Evolutionary conservation across 2,888 invertebrate genomes (phyloP).

Genomic region (Athetis lepigone): DNA sequence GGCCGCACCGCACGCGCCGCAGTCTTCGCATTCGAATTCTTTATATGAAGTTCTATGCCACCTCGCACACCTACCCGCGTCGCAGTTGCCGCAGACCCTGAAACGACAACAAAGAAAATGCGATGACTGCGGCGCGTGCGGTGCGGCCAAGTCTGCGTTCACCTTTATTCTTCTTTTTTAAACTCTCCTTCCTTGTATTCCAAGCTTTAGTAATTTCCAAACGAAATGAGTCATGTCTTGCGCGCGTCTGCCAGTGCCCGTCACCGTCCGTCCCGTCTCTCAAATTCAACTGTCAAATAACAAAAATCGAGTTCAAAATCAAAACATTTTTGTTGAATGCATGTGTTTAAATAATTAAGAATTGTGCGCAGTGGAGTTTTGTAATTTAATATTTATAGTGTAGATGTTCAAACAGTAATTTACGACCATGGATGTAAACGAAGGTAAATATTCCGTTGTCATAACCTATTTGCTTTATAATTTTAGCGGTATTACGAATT

Average conservation of each 20-base stretch:
- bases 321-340: conserved; percentile 34
- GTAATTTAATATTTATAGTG: conserved; percentile 13
- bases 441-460: conserved; percentile 73
- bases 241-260: conserved; percentile 55
- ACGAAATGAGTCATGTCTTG: conserved; percentile 33
- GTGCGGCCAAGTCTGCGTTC: too few relatives aligned
- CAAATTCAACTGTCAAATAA: conserved; percentile 57
- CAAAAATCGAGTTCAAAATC: conserved; percentile 43
- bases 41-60: too few relatives aligned
- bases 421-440: conserved; percentile 80
- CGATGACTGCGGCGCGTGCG: too few relatives aligned
- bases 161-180: too few relatives aligned
- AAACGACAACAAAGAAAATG: too few relatives aligned
- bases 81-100: too few relatives aligned
- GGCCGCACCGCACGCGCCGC: too few relatives aligned
- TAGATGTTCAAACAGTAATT: conserved; percentile 42
- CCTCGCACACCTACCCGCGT: too few relatives aligned
- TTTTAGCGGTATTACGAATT: conserved; percentile 60
- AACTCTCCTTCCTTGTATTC: not conserved
- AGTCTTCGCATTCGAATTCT: too few relatives aligned
- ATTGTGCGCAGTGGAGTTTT: conserved; percentile 30
- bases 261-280: too few relatives aligned
- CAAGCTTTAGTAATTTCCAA: conserved; percentile 22
- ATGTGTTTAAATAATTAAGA: not conserved
- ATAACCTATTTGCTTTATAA: conserved; percentile 60